Conservation (phyloP, 92 coral and sea anemone species). For the Blastomussa wellsi region DNA sequence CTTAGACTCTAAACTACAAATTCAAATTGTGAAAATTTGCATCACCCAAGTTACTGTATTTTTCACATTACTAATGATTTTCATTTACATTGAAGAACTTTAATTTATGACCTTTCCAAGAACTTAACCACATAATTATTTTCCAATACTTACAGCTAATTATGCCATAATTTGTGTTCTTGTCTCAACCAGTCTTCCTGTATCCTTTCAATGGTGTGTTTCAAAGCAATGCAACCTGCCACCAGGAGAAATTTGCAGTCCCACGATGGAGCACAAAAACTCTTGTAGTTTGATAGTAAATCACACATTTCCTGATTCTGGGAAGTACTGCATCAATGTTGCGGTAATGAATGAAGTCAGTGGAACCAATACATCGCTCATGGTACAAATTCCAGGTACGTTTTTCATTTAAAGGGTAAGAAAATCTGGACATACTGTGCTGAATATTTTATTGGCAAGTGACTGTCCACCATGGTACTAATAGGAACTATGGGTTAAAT, state of each 20-base stretch:
- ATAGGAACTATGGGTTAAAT: too few relatives aligned
- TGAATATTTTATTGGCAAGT: too few relatives aligned
- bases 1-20: too few relatives aligned
- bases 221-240: conserved; percentile 33
- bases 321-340: conserved; percentile 56
- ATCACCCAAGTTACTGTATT: too few relatives aligned
- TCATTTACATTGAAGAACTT: not conserved
- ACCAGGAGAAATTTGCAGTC: conserved; percentile 28
- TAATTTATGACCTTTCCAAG: not conserved
- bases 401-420: not conserved
- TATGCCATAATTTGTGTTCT: not conserved
- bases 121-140: too few relatives aligned
- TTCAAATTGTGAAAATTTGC: too few relatives aligned
- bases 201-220: conserved; percentile 61
- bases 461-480: too few relatives aligned
- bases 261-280: conserved; percentile 4
- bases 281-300: conserved; percentile 55
- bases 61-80: not conserved
- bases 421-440: too few relatives aligned
- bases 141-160: not conserved
- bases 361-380: conserved; percentile 52
- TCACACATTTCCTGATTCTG: conserved; percentile 55
- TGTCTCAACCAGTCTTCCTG: conserved; percentile 51
- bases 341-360: conserved; percentile 71
- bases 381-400: conserved; percentile 63